Conservation (phyloP, 2,888 invertebrate species). For the Daptonema setosum region DNA sequence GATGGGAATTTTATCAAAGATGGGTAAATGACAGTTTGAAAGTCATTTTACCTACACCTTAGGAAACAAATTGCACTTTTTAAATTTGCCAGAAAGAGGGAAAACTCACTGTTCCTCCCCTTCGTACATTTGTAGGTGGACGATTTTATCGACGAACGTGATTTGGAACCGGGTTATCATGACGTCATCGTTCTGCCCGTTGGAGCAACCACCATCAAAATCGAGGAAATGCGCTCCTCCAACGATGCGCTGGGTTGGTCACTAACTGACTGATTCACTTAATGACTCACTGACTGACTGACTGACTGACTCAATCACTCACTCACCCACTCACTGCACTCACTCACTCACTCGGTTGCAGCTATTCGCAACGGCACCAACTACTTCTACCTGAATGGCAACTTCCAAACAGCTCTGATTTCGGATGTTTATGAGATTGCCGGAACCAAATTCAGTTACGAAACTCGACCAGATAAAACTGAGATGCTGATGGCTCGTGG, state of each 20-base stretch:
- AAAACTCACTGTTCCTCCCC: too few relatives aligned
- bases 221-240: slow-evolving; percentile 55
- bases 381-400: slow-evolving; percentile 73
- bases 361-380: slow-evolving; percentile 61
- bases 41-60: too few relatives aligned
- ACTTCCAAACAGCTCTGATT: slow-evolving; percentile 72
- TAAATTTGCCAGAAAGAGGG: too few relatives aligned
- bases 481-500: slow-evolving; percentile 63
- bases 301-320: too few relatives aligned
- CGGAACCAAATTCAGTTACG: slow-evolving; percentile 66
- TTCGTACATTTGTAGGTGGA: too few relatives aligned
- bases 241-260: slow-evolving; percentile 62
- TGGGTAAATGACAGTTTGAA: too few relatives aligned
- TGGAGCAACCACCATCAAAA: slow-evolving; percentile 68
- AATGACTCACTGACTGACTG: too few relatives aligned
- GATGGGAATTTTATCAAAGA: too few relatives aligned
- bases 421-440: slow-evolving; percentile 39
- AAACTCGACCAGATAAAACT: slow-evolving; percentile 54
- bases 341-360: slow-evolving; percentile 27
- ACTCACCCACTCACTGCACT: too few relatives aligned
- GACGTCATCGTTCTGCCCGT: slow-evolving; percentile 69
- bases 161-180: slow-evolving; percentile 50
- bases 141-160: neutral
- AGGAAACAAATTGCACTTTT: too few relatives aligned
- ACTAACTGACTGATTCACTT: too few relatives aligned